Evolutionary conservation across 2,888 invertebrate species (phyloP), one percentile per base, ranked within the genome.

Genomic region (Trissolcus brochymenae): DNA sequence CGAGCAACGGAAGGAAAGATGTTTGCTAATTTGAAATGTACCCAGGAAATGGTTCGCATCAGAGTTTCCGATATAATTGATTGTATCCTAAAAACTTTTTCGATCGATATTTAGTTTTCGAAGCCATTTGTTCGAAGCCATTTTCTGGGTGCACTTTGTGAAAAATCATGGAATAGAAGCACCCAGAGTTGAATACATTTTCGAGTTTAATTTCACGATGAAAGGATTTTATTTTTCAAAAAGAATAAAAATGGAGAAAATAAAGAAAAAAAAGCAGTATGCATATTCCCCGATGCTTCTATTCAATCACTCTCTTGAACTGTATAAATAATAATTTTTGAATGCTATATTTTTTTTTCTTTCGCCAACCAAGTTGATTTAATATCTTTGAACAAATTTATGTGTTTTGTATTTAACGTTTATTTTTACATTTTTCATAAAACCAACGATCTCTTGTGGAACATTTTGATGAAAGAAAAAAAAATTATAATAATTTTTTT

Each of bases 131-230:
- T 35, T 35, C 11, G 35, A 7, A 35, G 9, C 35, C 2, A 35
- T 55, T 55, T 66, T 66, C 65, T 66, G 56, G 56, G 40, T 66
- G 50, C 40, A 56, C 50, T 50, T 57, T 66, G 49, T 25, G 54
- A 65, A 50, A 56, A 65, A 65, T 46, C 7, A 19, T 19, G 25
- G 19, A 40, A 65, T 49, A 65, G 14, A 56, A 65, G 49, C 49
- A 43, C 14, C 14, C 56, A 41, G 7, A 7, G 51, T 43, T 51
- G 57, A 50, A 51, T 29, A 56, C 56, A 21, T 40, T 56, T 65
- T 51, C 46, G 54, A 65, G 25, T 11, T 49, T 43, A 46, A 35
- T 54, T 64, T 62, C 21, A n/a, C 7, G 43, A 62, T 14, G 21
- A 9, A 54, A 46, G 29, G 43, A 41, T 43, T 62, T 53, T 43